phyloP scores from a whole-genome alignment of 2,888 invertebrate species.

The Diarsia brunnea region DNA sequence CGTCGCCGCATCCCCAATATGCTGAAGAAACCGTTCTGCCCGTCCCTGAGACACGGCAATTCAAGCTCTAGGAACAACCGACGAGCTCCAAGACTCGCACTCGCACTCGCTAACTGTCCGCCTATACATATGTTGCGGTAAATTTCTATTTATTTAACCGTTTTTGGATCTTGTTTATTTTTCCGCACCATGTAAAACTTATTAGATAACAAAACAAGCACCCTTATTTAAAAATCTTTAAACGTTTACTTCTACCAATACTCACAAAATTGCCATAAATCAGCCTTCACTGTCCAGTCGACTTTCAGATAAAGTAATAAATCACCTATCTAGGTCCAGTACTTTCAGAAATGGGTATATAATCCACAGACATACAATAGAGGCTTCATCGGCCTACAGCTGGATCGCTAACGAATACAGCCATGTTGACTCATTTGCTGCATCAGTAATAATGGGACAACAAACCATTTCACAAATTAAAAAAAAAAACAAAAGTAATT shows the following conservation, averaged over 20 bases:
- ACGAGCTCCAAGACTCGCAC: slow-evolving; percentile 85
- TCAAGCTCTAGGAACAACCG: slow-evolving; percentile 85
- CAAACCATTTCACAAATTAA: slow-evolving; percentile 26
- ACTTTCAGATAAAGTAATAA: slow-evolving; percentile 40
- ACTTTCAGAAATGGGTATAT: slow-evolving; percentile 39
- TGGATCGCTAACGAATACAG: slow-evolving; percentile 29
- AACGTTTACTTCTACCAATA: slow-evolving; percentile 4
- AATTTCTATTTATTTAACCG: slow-evolving; percentile 35
- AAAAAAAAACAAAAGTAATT: slow-evolving; percentile 41
- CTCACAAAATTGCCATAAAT: slow-evolving; percentile 31
- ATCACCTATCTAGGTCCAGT: slow-evolving; percentile 36
- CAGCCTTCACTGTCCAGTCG: slow-evolving; percentile 19
- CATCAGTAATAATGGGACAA: slow-evolving; percentile 7
- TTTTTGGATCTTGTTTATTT: not conserved
- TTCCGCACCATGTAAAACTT: not conserved
- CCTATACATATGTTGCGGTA: slow-evolving; percentile 88
- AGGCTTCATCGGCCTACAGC: not conserved
- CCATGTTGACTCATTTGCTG: slow-evolving; percentile 21
- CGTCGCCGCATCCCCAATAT: slow-evolving; percentile 84
- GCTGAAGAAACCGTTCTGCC: slow-evolving; percentile 88
- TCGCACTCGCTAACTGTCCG: slow-evolving; percentile 86
- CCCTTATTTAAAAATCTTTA: not conserved
- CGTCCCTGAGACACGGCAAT: slow-evolving; percentile 80
- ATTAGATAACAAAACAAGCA: not conserved
- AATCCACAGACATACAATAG: slow-evolving; percentile 22